Evolutionary conservation across 2,888 invertebrate species (phyloP).

Genomic region (Malthinus flaveolus): DNA sequence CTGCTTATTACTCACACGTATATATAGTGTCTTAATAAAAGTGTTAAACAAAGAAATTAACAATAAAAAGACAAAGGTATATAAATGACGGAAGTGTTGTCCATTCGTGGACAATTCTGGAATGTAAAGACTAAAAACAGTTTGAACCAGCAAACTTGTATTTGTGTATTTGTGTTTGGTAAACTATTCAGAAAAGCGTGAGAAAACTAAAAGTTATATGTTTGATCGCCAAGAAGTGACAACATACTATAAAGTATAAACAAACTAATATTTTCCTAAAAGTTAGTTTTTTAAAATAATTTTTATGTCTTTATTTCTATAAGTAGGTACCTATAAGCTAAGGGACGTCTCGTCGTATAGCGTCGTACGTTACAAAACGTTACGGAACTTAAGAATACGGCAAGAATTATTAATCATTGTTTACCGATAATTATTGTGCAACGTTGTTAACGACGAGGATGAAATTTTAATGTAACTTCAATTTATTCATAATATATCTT

Average conservation of each 20-base stretch:
- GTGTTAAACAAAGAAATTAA: slow-evolving; percentile 16
- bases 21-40: slow-evolving; percentile 33
- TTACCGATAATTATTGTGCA: neutral
- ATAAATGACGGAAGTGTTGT: slow-evolving; percentile 33
- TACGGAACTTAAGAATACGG: slow-evolving; percentile 17
- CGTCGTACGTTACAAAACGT: slow-evolving; percentile 15
- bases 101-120: slow-evolving; percentile 29
- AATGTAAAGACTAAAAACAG: neutral
- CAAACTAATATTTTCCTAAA: too few species aligned
- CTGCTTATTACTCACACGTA: slow-evolving; percentile 23
- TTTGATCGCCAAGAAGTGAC: neutral
- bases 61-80: slow-evolving; percentile 22
- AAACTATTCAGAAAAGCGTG: neutral
- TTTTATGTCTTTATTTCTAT: slow-evolving; percentile 19
- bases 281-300: neutral
- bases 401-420: slow-evolving; percentile 21
- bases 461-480: too few species aligned
- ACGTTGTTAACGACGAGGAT: too few species aligned
- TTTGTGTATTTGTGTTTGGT: neutral
- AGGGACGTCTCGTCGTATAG: slow-evolving; percentile 12
- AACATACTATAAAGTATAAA: too few species aligned
- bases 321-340: slow-evolving; percentile 17
- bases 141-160: neutral
- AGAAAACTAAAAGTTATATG: neutral
- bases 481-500: too few species aligned